Evolutionary conservation across 2,888 invertebrate species (phyloP).

Genomic region (Diplolepis rosae): DNA sequence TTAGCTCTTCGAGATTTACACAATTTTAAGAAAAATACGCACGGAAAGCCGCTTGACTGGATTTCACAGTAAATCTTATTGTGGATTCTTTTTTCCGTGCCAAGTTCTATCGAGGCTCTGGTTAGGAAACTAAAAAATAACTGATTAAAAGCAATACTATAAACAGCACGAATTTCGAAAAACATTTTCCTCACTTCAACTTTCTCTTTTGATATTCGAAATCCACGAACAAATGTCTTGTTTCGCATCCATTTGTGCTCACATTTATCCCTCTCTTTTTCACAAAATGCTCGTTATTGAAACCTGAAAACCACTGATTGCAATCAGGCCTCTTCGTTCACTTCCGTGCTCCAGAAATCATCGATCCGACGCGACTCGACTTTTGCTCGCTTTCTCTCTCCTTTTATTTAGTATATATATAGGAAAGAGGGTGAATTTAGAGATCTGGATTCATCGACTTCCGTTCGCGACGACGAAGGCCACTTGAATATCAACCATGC

Average conservation of each 20-base stretch:
- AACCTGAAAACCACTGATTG: conserved; percentile 64
- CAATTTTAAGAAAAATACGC: too few species aligned
- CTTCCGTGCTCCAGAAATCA: conserved; percentile 56
- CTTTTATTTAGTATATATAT: background rate
- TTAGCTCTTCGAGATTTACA: too few species aligned
- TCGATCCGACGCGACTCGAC: conserved; percentile 43
- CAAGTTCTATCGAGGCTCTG: too few species aligned
- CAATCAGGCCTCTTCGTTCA: conserved; percentile 65
- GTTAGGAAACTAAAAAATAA: too few species aligned
- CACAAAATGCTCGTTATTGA: conserved; percentile 2
- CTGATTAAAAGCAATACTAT: too few species aligned
- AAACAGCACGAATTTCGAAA: too few species aligned
- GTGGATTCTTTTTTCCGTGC: too few species aligned
- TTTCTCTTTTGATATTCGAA: background rate
- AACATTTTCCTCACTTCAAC: too few species aligned
- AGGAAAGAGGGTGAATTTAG: conserved; percentile 35
- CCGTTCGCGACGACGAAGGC: conserved; percentile 49
- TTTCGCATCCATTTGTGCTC: conserved; percentile 37
- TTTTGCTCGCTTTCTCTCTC: background rate
- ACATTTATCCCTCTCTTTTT: conserved; percentile 6
- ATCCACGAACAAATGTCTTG: background rate
- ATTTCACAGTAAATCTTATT: too few species aligned
- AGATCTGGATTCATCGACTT: conserved; percentile 48
- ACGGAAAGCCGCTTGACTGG: too few species aligned
- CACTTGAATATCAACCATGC: conserved; percentile 48